phyloP scores from a whole-genome alignment of 2,888 invertebrate species.

The Eustalomyia histrio region DNA sequence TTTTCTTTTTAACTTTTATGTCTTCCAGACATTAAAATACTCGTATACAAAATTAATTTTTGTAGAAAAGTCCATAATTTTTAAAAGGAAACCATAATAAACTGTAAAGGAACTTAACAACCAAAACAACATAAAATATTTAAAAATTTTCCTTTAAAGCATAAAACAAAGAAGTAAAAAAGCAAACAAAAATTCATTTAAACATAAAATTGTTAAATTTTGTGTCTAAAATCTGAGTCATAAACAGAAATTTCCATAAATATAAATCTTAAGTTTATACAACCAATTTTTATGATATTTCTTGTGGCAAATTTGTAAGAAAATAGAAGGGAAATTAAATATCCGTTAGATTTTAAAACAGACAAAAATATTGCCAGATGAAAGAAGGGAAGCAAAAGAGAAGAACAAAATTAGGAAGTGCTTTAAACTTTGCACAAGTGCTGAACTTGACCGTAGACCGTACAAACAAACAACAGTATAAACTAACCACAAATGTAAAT shows the following conservation, averaged over 20 bases:
- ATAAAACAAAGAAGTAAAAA: slow-evolving; percentile 2
- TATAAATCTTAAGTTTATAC: slow-evolving; percentile 9
- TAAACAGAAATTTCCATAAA: slow-evolving; percentile 11
- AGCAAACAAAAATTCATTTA: neutral
- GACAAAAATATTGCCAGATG: neutral
- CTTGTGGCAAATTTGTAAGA: slow-evolving; percentile 2
- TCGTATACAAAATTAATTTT: slow-evolving; percentile 10
- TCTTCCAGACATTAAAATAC: slow-evolving; percentile 11
- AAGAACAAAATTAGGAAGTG: slow-evolving; percentile 20
- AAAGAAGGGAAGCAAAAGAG: too few species aligned
- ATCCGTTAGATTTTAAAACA: slow-evolving; percentile 41
- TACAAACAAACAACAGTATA: too few species aligned
- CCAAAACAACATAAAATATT: neutral
- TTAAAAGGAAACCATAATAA: slow-evolving; percentile 30
- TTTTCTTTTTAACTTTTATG: too few species aligned
- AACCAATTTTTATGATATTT: neutral
- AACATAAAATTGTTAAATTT: slow-evolving; percentile 1
- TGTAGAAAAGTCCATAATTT: slow-evolving; percentile 23
- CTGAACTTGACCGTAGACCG: slow-evolving; percentile 41
- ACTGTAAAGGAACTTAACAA: neutral
- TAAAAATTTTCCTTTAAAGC: neutral
- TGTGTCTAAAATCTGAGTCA: neutral
- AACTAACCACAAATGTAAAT: too few species aligned
- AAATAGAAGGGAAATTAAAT: slow-evolving; percentile 50
- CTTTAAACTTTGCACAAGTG: slow-evolving; percentile 23